Conservation (phyloP, 2,113 vertebrate genomes). For the Uria aalge region DNA sequence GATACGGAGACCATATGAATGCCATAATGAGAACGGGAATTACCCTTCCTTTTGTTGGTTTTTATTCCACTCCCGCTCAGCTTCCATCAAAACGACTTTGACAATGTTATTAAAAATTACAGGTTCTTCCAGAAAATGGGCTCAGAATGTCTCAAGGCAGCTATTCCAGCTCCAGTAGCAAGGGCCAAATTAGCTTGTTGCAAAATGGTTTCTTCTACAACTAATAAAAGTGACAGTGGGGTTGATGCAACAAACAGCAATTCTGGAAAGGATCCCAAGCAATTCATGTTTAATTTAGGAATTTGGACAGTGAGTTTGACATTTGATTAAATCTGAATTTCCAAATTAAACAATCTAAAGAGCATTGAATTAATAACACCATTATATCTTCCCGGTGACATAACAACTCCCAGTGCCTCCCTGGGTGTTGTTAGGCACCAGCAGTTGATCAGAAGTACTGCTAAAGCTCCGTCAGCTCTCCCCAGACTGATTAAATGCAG, state of each 20-base stretch:
- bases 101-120: background rate
- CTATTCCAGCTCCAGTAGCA: background rate
- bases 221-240: background rate
- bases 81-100: background rate
- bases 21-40: background rate
- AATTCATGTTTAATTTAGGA: constrained; percentile 54
- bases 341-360: constrained; percentile 29
- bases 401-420: background rate
- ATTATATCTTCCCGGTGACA: background rate
- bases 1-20: background rate
- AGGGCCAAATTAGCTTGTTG: constrained; percentile 18
- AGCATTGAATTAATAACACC: constrained; percentile 18
- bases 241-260: background rate
- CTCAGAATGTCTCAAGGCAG: background rate
- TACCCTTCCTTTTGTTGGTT: background rate
- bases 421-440: background rate
- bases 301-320: background rate
- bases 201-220: constrained; percentile 3
- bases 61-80: background rate
- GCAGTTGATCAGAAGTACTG: background rate
- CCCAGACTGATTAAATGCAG: constrained; percentile 22
- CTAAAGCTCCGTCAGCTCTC: background rate
- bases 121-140: background rate
- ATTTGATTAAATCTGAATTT: constrained; percentile 25
- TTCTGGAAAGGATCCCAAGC: constrained; percentile 13